Conservation (phyloP, 1,140 invertebrate genomes). For the Lepidostoma basale region DNA sequence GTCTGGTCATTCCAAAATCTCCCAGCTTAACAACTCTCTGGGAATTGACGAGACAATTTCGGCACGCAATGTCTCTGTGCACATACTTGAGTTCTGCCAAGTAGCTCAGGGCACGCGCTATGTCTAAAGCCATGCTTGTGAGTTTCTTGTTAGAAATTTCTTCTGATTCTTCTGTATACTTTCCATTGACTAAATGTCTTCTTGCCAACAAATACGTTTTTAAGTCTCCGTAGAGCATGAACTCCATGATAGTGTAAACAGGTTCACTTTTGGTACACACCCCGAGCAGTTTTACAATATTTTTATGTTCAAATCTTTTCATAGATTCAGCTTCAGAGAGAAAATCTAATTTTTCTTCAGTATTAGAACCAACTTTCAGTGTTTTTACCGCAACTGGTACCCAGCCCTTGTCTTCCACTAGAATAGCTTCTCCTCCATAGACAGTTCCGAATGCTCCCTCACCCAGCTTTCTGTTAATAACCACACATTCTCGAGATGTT, state of each 20-base stretch:
- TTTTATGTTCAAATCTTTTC: slow-evolving; percentile 90
- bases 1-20: slow-evolving; percentile 92
- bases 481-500: slow-evolving; percentile 78
- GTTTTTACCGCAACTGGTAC: slow-evolving; percentile 91
- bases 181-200: slow-evolving; percentile 78
- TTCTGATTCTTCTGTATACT: slow-evolving; percentile 70
- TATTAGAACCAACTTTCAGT: slow-evolving; percentile 78
- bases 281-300: slow-evolving; percentile 85
- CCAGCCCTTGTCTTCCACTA: slow-evolving; percentile 75
- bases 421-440: slow-evolving; percentile 81
- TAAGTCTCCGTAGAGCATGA: slow-evolving; percentile 91
- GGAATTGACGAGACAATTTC: slow-evolving; percentile 89
- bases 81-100: slow-evolving; percentile 81
- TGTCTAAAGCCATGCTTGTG: slow-evolving; percentile 85
- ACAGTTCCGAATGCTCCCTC: slow-evolving; percentile 91
- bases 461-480: slow-evolving; percentile 88
- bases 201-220: slow-evolving; percentile 87
- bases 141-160: slow-evolving; percentile 80
- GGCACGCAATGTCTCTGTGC: slow-evolving; percentile 84
- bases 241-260: slow-evolving; percentile 90
- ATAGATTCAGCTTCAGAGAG: slow-evolving; percentile 92
- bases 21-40: slow-evolving; percentile 84
- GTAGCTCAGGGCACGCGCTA: slow-evolving; percentile 83
- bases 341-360: slow-evolving; percentile 91
- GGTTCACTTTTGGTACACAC: slow-evolving; percentile 86